These are phyloP conservation scores for Villa cingulata DNA, from an alignment of 2,888 invertebrate species.

Conservation along the genomic window DNA sequence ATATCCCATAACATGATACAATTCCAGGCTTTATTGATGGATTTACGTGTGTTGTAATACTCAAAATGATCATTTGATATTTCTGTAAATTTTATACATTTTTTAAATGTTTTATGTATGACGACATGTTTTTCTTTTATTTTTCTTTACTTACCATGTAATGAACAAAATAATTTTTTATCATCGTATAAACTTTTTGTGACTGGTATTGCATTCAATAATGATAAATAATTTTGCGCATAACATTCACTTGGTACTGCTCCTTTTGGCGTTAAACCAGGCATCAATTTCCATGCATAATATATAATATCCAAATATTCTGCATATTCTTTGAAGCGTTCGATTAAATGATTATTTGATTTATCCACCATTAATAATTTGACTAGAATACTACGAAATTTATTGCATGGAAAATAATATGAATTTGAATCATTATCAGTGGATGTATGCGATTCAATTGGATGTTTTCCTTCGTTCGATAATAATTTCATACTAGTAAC, in stretches of 20 bases:
- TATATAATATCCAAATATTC: slow-evolving; percentile 63
- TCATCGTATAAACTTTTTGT: slow-evolving; percentile 25
- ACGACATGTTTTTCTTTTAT: too few relatives aligned
- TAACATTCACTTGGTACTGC: slow-evolving; percentile 36
- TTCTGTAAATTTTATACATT: background rate
- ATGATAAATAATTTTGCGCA: slow-evolving; percentile 49
- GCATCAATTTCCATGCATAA: slow-evolving; percentile 50
- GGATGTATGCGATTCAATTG: slow-evolving; percentile 31
- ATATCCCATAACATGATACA: slow-evolving; percentile 62
- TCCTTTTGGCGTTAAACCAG: slow-evolving; percentile 42
- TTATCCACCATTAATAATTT: slow-evolving; percentile 48
- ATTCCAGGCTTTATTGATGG: slow-evolving; percentile 62
- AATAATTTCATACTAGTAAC: slow-evolving; percentile 61
- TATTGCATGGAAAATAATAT: slow-evolving; percentile 50
- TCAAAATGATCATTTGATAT: slow-evolving; percentile 38
- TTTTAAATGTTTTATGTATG: too few relatives aligned
- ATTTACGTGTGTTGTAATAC: slow-evolving; percentile 39
- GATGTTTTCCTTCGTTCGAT: slow-evolving; percentile 55
- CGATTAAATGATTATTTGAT: slow-evolving; percentile 46
- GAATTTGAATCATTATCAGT: background rate
- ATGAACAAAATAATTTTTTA: slow-evolving; percentile 33
- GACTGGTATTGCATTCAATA: slow-evolving; percentile 43
- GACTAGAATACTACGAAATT: slow-evolving; percentile 52
- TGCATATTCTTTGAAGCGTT: slow-evolving; percentile 60
- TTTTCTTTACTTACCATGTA: slow-evolving; percentile 27